phyloP scores from a whole-genome alignment of 2,797 vertebrate species.

The Pseudopleuronectes americanus region DNA sequence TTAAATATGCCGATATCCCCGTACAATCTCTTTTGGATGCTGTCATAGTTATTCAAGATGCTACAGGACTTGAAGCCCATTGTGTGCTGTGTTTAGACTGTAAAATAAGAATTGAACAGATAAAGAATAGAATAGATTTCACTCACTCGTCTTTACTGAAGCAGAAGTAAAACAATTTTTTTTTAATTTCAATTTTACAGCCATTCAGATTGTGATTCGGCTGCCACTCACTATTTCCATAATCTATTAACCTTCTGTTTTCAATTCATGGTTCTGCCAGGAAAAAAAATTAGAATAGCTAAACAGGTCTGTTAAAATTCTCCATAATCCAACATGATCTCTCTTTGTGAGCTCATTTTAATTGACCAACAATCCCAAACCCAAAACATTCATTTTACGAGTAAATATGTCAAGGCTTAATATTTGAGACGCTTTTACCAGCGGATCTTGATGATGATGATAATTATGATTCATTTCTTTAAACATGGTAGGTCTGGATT shows the following conservation, averaged over 20 bases:
- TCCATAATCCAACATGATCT: neutral
- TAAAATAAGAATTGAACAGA: too few species aligned
- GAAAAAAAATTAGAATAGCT: neutral
- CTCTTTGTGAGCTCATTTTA: neutral
- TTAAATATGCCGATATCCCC: slow-evolving; percentile 31
- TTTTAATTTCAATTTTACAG: too few species aligned
- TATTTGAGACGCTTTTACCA: neutral
- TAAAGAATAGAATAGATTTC: neutral
- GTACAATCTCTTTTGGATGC: slow-evolving; percentile 26
- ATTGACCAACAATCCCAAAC: neutral
- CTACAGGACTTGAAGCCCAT: slow-evolving; percentile 37
- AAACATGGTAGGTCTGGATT: neutral
- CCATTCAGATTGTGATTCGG: too few species aligned
- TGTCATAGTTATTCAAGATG: slow-evolving; percentile 37
- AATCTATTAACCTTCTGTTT: too few species aligned
- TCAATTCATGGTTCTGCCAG: neutral
- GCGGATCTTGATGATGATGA: too few species aligned
- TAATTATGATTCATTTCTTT: too few species aligned
- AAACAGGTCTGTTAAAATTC: neutral
- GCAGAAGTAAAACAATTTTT: too few species aligned
- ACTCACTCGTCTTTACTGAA: too few species aligned
- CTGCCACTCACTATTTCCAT: too few species aligned
- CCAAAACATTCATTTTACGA: neutral
- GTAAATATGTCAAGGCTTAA: neutral
- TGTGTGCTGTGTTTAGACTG: slow-evolving; percentile 41